Percentiles rank a stretch among this genome's conserved stretches.
phyloP scores from a whole-genome alignment of 2,888 invertebrate species.

The Tryphoninae sp. region DNA sequence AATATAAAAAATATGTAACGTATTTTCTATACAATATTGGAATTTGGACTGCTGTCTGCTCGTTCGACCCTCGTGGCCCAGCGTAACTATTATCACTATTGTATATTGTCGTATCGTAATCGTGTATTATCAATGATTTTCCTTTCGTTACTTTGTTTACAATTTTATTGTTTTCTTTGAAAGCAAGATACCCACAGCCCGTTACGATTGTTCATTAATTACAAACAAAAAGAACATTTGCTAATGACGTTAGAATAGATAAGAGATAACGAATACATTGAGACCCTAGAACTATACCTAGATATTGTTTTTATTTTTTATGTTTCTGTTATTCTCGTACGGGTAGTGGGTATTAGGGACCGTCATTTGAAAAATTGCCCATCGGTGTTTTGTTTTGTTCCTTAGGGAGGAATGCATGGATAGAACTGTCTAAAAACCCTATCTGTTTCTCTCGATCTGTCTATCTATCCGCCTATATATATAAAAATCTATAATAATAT shows the following conservation, averaged over 20 bases:
- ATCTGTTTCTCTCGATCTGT: constrained; percentile 65
- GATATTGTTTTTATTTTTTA: constrained; percentile 5
- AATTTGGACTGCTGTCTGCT: constrained; percentile 73
- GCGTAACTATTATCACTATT: constrained; percentile 42
- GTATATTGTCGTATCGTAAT: constrained; percentile 60
- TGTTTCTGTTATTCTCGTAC: constrained; percentile 33
- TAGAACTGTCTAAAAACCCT: constrained; percentile 65
- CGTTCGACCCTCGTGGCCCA: constrained; percentile 67
- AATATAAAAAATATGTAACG: constrained; percentile 52
- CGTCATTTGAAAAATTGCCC: constrained; percentile 64
- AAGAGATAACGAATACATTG: neutral
- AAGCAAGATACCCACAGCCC: constrained; percentile 59
- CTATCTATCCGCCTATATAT: constrained; percentile 55
- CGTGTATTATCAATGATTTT: constrained; percentile 61
- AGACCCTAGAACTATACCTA: neutral
- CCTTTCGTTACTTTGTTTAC: too few species aligned
- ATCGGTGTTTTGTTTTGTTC: constrained; percentile 65
- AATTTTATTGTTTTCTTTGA: constrained; percentile 30
- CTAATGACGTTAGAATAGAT: constrained; percentile 21
- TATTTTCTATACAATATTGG: constrained; percentile 61
- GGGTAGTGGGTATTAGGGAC: constrained; percentile 69
- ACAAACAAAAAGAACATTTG: constrained; percentile 5
- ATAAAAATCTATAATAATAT: neutral
- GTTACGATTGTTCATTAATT: constrained; percentile 19
- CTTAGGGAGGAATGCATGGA: constrained; percentile 74